A percentile compares a stretch with the other conserved stretches of the same genome.
Conservation (phyloP, 2,113 vertebrate species). For the Chelonoidis abingdonii region DNA sequence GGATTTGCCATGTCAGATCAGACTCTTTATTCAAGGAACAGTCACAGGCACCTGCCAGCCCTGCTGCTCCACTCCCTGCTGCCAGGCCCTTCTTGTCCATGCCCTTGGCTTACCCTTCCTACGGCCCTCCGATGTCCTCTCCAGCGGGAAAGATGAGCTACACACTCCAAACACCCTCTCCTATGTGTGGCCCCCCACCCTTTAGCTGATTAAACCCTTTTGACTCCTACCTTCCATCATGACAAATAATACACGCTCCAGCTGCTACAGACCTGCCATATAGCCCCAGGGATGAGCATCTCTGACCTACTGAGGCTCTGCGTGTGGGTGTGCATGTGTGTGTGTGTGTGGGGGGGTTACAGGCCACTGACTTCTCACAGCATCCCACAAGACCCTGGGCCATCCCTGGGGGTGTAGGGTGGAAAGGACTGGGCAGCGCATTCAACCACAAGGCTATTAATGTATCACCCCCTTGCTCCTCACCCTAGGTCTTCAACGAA, state of each 20-base stretch:
- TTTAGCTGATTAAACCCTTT: too few relatives aligned
- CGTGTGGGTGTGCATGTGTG: too few relatives aligned
- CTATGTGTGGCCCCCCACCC: not conserved
- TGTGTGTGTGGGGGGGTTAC: too few relatives aligned
- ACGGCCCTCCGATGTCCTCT: not conserved
- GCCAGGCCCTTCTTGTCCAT: not conserved
- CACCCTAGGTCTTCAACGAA: constrained; percentile 91
- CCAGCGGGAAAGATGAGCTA: not conserved
- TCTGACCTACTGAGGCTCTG: too few relatives aligned
- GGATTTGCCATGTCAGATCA: not conserved
- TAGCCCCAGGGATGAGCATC: not conserved
- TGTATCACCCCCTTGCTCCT: accelerated
- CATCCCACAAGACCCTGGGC: too few relatives aligned
- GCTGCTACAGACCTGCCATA: not conserved
- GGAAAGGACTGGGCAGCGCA: accelerated
- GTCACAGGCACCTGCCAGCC: not conserved
- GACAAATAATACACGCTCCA: too few relatives aligned
- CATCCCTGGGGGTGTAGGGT: not conserved
- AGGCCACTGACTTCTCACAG: not conserved
- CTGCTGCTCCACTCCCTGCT: not conserved
- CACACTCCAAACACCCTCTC: not conserved
- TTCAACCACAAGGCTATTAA: accelerated
- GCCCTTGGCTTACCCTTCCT: not conserved
- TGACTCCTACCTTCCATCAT: too few relatives aligned
- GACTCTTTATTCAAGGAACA: not conserved